Base-by-base conservation (phyloP, 92 coral and sea anemone genomes). In the Isaurus tuberculatus region DNA sequence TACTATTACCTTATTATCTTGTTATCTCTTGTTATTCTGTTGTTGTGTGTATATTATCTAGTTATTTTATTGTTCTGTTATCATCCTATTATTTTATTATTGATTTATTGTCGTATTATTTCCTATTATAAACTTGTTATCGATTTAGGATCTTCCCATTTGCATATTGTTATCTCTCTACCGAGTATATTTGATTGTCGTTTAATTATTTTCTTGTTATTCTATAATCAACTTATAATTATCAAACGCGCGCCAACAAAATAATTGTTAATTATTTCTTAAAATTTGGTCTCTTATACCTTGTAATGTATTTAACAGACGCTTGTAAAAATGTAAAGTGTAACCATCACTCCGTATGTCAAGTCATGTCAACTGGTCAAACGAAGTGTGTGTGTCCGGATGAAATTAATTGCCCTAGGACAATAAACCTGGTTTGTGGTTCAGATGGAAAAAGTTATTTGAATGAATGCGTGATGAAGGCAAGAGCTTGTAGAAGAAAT, bases 401-500 rank as follows among this genome's bases (percentile, higher is more conserved):
- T 25, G 81, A 75, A 37, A 55, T 23, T 20, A 75, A 13, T 20
- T 75, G 81, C 27, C 83, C 94, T 33, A 91, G 91, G 64, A 84
- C 79, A 33, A 91, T 89, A 3, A 88, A 91, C 43, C 64, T 94
- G 71, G 90, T 96, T 19, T 96, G 99, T 65, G 99, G 99, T 16
- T 79, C 92, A 46, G 99, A 96, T 67, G 98, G 95, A 7, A 92
- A 87, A 32, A 90, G 90, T 16, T 96, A 97, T 80, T 49, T 94
- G 57, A 97, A 91, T 85, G 91, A 90, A 73, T 96, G 99, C 78
- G 48, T 92, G 43, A 83, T 96, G 94, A 94, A 87, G 72, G 93
- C 94, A 8, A 90, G 64, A 73, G 87, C 98, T 28, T 96, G 99
- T 67, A 86, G 79, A 73, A 86, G 80, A 33, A 90, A 91, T 10